Evolutionary conservation across 2,113 vertebrate genomes (phyloP).

Genomic region (Amphiprion percula): DNA sequence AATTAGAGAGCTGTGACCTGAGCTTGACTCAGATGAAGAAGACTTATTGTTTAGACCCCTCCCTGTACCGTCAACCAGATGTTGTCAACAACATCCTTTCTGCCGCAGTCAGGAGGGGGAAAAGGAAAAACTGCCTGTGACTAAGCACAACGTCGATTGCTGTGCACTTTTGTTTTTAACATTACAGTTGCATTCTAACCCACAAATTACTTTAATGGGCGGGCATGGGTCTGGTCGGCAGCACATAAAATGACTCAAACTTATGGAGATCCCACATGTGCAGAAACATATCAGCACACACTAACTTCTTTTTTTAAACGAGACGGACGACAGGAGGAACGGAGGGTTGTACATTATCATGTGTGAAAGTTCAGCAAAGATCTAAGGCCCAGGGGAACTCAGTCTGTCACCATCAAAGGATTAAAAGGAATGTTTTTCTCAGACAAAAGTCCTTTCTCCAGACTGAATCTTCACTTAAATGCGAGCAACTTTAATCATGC

Average conservation of each 20-base stretch:
- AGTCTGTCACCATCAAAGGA: slow-evolving; percentile 69
- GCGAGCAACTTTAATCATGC: slow-evolving; percentile 78
- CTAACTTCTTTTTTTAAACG: slow-evolving; percentile 1
- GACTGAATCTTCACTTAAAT: slow-evolving; percentile 72
- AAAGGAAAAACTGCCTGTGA: slow-evolving; percentile 48
- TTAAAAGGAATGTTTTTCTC: slow-evolving; percentile 63
- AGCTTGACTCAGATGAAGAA: slow-evolving; percentile 57
- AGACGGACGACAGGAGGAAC: slow-evolving; percentile 44
- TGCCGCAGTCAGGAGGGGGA: slow-evolving; percentile 13
- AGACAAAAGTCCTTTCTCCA: slow-evolving; percentile 57
- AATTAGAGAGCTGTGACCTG: slow-evolving; percentile 60
- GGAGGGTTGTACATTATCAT: slow-evolving; percentile 62
- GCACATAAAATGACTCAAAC: slow-evolving; percentile 74
- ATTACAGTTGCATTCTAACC: slow-evolving; percentile 70
- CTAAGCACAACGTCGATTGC: slow-evolving; percentile 52
- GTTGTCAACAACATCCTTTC: slow-evolving; percentile 65
- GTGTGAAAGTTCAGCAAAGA: slow-evolving; percentile 69
- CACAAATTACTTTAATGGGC: slow-evolving; percentile 77
- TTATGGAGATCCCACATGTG: slow-evolving; percentile 77
- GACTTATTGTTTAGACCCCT: slow-evolving; percentile 65
- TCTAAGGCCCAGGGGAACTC: slow-evolving; percentile 53
- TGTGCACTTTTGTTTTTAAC: slow-evolving; percentile 77
- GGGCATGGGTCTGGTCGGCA: slow-evolving; percentile 62
- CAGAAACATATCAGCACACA: slow-evolving; percentile 58
- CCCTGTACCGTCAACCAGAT: slow-evolving; percentile 61